A percentile compares a stretch with the other conserved stretches of the same genome.
phyloP scores from a whole-genome alignment of 1,140 invertebrate species.

The Drosophila hydei region DNA sequence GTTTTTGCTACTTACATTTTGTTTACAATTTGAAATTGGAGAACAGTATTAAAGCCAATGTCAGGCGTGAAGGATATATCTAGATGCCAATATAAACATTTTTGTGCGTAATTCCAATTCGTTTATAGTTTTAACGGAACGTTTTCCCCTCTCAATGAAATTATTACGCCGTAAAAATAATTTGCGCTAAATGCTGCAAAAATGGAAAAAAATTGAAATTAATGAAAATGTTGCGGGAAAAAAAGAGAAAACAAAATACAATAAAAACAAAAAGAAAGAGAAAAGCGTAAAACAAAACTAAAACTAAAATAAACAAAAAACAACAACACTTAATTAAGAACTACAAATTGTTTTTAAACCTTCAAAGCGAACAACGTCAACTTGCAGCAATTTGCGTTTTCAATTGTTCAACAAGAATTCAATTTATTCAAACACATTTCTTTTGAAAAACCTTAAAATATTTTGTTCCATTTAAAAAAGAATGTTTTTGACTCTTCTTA shows the following conservation, averaged over 20 bases:
- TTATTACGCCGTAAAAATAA: slow-evolving; percentile 41
- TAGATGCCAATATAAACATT: slow-evolving; percentile 57
- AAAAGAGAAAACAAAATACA: slow-evolving; percentile 37
- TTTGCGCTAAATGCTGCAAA: slow-evolving; percentile 50
- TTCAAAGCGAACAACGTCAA: slow-evolving; percentile 45
- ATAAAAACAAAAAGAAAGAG: slow-evolving; percentile 28
- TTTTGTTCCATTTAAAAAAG: slow-evolving; percentile 55
- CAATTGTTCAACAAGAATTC: slow-evolving; percentile 29
- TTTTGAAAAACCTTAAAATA: slow-evolving; percentile 9
- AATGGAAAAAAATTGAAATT: slow-evolving; percentile 55
- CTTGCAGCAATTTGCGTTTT: slow-evolving; percentile 42
- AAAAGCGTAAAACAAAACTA: slow-evolving; percentile 18
- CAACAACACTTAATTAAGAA: slow-evolving; percentile 22
- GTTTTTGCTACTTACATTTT: slow-evolving; percentile 67
- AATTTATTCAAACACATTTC: slow-evolving; percentile 29
- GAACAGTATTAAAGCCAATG: slow-evolving; percentile 77
- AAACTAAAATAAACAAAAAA: neutral
- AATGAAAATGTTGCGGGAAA: slow-evolving; percentile 47
- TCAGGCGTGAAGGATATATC: slow-evolving; percentile 64
- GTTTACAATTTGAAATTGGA: slow-evolving; percentile 78
- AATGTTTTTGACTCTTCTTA: slow-evolving; percentile 82
- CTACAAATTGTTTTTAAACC: slow-evolving; percentile 67
- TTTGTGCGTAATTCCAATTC: slow-evolving; percentile 73
- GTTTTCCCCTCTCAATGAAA: slow-evolving; percentile 33
- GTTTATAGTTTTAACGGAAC: slow-evolving; percentile 59